phyloP scores from a whole-genome alignment of 2,888 invertebrate genomes.

The Drosophila merina region DNA sequence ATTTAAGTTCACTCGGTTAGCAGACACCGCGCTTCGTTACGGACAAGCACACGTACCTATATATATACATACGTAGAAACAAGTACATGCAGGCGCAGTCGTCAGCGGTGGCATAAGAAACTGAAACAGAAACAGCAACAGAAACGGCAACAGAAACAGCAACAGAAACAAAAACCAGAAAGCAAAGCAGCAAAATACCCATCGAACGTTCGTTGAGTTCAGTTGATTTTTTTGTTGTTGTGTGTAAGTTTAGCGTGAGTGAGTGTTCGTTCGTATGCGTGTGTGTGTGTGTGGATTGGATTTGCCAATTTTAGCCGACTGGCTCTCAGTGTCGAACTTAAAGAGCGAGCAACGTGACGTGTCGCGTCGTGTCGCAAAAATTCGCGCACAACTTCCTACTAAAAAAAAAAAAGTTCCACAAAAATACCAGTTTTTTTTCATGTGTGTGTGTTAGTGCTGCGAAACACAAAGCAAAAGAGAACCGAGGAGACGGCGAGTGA shows the following conservation, averaged over 20 bases:
- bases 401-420: constrained; percentile 43
- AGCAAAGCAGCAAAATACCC: constrained; percentile 25
- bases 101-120: constrained; percentile 2
- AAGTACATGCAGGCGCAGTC: constrained; percentile 2
- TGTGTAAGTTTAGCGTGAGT: constrained; percentile 9
- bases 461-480: constrained; percentile 37
- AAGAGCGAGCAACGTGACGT: constrained; percentile 79
- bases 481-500: constrained; percentile 27
- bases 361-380: constrained; percentile 59
- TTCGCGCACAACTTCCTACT: constrained; percentile 71
- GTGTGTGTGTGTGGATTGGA: constrained; percentile 36
- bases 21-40: constrained; percentile 38
- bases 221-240: constrained; percentile 29
- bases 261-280: not conserved
- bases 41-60: not conserved
- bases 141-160: not conserved
- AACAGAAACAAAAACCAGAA: constrained; percentile 27
- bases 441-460: constrained; percentile 31
- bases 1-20: constrained; percentile 77
- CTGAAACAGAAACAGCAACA: not conserved
- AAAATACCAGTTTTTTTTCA: constrained; percentile 27
- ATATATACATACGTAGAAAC: constrained; percentile 13
- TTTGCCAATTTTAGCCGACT: constrained; percentile 49
- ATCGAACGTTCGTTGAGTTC: constrained; percentile 28
- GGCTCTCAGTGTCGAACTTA: constrained; percentile 75